Conservation (phyloP, 2,113 vertebrate genomes). For the Toxotes chatareus region DNA sequence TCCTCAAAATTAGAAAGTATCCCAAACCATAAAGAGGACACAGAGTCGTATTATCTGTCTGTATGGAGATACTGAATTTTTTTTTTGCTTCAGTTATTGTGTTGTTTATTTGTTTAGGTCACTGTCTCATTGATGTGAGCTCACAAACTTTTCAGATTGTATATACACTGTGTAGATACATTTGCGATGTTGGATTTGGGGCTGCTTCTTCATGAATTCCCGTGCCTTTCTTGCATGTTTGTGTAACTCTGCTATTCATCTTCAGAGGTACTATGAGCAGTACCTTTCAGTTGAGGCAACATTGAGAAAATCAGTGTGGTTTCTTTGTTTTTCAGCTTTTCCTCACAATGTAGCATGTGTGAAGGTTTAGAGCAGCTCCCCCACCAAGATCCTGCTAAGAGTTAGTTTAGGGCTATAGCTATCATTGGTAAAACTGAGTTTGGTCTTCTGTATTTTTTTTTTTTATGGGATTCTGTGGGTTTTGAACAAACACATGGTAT, state of each 20-base stretch:
- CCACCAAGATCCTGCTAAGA: too few relatives aligned
- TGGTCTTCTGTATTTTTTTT: too few relatives aligned
- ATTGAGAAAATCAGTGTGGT: not conserved
- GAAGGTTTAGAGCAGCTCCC: not conserved
- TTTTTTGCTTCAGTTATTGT: conserved; percentile 14
- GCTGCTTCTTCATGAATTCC: not conserved
- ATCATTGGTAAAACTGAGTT: too few relatives aligned
- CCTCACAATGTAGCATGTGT: not conserved
- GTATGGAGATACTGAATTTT: conserved; percentile 1
- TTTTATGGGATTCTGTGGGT: too few relatives aligned
- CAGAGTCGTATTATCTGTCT: conserved; percentile 3
- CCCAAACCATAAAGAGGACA: conserved; percentile 7
- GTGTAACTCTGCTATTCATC: not conserved
- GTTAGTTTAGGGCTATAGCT: too few relatives aligned
- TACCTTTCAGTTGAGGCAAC: not conserved
- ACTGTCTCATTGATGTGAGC: conserved; percentile 12
- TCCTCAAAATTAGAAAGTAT: conserved; percentile 36
- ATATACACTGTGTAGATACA: not conserved
- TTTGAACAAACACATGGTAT: too few relatives aligned
- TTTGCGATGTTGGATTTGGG: not conserved
- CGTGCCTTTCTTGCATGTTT: not conserved
- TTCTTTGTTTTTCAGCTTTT: not conserved
- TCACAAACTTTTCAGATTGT: not conserved
- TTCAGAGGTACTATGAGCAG: not conserved
- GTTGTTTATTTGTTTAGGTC: conserved; percentile 14